A percentile compares a stretch with the other conserved stretches of the same genome.
phyloP scores from a whole-genome alignment of 2,797 vertebrate species.

The Phyllotis vaccarum region DNA sequence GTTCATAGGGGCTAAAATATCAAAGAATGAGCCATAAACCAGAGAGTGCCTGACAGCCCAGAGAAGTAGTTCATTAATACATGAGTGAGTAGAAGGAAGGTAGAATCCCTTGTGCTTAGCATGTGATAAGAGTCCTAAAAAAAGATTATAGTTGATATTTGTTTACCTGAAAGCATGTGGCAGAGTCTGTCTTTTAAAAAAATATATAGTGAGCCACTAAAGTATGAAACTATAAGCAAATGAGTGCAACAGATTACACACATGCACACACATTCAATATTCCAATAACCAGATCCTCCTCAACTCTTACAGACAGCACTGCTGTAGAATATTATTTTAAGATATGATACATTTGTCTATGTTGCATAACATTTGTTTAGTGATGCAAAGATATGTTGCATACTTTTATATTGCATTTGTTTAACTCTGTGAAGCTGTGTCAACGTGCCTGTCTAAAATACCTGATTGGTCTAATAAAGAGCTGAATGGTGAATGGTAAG shows the following conservation, averaged over 20 bases:
- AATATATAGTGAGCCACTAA: background rate
- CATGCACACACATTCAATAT: background rate
- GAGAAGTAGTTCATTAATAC: background rate
- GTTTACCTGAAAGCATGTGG: background rate
- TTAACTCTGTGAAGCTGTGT: too few relatives aligned
- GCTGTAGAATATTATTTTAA: too few relatives aligned
- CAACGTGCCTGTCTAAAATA: too few relatives aligned
- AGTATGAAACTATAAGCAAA: background rate
- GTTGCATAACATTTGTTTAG: too few relatives aligned
- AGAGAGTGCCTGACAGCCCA: background rate
- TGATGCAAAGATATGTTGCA: too few relatives aligned
- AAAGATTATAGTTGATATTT: background rate
- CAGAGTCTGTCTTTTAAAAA: conserved; percentile 10
- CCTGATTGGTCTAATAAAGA: too few relatives aligned
- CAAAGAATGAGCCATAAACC: background rate
- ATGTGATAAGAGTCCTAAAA: background rate
- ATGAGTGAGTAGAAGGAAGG: background rate
- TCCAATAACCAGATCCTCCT: background rate
- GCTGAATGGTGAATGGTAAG: too few relatives aligned
- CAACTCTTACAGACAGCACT: background rate
- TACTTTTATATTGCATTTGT: too few relatives aligned
- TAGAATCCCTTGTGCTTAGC: background rate
- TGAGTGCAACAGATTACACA: background rate
- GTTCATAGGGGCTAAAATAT: background rate
- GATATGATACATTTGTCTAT: too few relatives aligned